phyloP scores from a whole-genome alignment of 2,888 invertebrate genomes.

The Anthoptus insignis region DNA sequence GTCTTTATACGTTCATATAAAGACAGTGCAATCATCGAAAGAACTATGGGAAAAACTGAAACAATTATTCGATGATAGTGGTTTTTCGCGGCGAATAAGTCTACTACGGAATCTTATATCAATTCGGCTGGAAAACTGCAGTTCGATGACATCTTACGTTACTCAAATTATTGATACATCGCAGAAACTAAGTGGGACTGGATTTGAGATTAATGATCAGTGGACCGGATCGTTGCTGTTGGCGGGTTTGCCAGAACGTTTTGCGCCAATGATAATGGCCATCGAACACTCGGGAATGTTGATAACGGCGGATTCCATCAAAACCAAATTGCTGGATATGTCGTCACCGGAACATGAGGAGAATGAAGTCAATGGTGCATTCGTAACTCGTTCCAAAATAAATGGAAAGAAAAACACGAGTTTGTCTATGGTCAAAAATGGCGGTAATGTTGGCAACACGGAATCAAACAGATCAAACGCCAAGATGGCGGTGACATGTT shows the following conservation, averaged over 20 bases:
- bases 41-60: not conserved
- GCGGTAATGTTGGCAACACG: too few species aligned
- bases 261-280: constrained; percentile 17
- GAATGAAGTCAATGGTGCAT: too few species aligned
- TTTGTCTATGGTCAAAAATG: too few species aligned
- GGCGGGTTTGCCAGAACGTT: constrained; percentile 43
- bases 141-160: not conserved
- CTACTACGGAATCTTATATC: not conserved
- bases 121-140: not conserved
- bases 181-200: constrained; percentile 44
- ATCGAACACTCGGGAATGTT: constrained; percentile 17
- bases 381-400: too few species aligned
- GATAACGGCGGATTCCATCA: constrained; percentile 16
- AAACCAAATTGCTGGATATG: constrained; percentile 12
- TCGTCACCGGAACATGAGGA: too few species aligned
- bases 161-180: constrained; percentile 45
- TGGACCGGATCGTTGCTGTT: constrained; percentile 46
- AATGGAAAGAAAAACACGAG: too few species aligned
- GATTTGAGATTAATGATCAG: constrained; percentile 47
- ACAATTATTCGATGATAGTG: not conserved
- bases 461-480: too few species aligned
- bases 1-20: not conserved
- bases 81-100: not conserved
- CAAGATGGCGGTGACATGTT: not conserved
- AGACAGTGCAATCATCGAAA: not conserved